Evolutionary conservation across 2,113 vertebrate species (phyloP).

Genomic region (Holacanthus passer): DNA sequence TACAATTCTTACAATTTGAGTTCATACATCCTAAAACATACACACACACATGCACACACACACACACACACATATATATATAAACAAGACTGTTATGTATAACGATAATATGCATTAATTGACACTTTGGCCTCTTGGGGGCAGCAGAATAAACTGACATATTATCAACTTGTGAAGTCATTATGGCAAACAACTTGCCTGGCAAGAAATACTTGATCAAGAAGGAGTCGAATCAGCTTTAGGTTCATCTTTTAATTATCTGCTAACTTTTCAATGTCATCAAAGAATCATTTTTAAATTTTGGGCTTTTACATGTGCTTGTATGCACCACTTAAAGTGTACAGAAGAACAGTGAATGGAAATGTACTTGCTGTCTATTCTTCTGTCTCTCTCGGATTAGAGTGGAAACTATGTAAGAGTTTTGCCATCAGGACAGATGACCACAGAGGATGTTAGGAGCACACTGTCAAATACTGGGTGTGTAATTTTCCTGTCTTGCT

Average conservation of each 20-base stretch:
- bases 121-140: neutral
- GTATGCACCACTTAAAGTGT: neutral
- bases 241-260: neutral
- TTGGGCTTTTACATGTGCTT: neutral
- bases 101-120: too few relatives aligned
- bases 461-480: constrained; percentile 55
- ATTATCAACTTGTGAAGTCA: neutral
- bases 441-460: constrained; percentile 63
- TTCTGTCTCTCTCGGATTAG: constrained; percentile 22
- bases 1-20: too few relatives aligned
- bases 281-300: neutral
- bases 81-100: too few relatives aligned
- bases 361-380: neutral
- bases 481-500: constrained; percentile 62
- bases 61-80: too few relatives aligned
- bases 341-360: constrained; percentile 10
- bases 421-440: constrained; percentile 56
- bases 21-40: neutral
- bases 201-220: neutral
- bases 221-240: neutral
- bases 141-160: neutral
- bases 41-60: neutral
- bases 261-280: neutral
- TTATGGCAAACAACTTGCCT: neutral
- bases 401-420: constrained; percentile 59